These are phyloP conservation scores for Cavia aperea DNA, from an alignment of 2,113 vertebrate species.

Conservation along the genomic window DNA sequence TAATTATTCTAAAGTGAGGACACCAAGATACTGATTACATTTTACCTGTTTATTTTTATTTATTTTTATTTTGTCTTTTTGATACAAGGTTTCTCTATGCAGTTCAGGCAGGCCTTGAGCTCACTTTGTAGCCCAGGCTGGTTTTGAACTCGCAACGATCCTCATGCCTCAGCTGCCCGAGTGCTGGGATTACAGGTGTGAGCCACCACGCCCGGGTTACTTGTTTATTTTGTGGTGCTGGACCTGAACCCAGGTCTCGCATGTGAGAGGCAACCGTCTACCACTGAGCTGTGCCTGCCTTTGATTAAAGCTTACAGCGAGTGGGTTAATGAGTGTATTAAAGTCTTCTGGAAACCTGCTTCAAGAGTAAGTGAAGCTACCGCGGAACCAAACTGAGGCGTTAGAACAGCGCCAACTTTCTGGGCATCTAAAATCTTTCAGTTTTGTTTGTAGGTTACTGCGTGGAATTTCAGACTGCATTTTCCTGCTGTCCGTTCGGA, in stretches of 20 bases:
- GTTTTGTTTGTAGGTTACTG: slow-evolving; percentile 45
- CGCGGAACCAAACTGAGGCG: slow-evolving; percentile 14
- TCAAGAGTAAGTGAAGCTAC: slow-evolving; percentile 15
- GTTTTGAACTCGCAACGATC: too few species aligned
- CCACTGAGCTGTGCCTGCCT: not conserved
- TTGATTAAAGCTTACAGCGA: not conserved
- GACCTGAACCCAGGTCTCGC: not conserved
- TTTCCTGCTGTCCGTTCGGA: slow-evolving; percentile 67
- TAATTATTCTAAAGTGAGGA: not conserved
- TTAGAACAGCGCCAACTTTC: not conserved
- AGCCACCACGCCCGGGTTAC: too few species aligned
- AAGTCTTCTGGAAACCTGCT: slow-evolving; percentile 15
- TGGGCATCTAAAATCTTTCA: slow-evolving; percentile 21
- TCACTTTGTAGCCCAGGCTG: too few species aligned
- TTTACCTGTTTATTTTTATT: not conserved
- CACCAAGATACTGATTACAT: not conserved
- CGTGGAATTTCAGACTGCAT: slow-evolving; percentile 54
- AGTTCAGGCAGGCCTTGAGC: too few species aligned
- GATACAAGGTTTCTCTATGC: too few species aligned
- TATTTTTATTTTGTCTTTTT: too few species aligned
- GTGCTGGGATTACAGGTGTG: too few species aligned
- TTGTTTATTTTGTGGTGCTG: not conserved
- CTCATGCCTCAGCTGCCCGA: too few species aligned
- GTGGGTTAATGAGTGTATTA: not conserved
- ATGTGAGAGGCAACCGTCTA: not conserved